phyloP scores from a whole-genome alignment of 1,140 invertebrate genomes.

The Bactericera cockerelli region DNA sequence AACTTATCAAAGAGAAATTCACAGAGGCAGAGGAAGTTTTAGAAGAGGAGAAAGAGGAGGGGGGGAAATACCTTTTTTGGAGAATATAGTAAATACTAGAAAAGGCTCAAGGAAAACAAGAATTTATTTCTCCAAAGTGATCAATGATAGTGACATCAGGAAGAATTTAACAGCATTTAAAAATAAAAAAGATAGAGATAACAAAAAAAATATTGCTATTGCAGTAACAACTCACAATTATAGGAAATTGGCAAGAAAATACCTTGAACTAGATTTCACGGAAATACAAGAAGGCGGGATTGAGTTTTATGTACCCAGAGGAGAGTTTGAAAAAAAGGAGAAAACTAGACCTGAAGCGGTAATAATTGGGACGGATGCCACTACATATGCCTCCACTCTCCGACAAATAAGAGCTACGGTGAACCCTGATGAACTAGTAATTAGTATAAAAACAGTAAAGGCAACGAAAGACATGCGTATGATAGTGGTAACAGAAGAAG shows the following conservation, averaged over 20 bases:
- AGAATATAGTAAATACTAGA: background rate
- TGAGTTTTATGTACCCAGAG: background rate
- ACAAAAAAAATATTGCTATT: background rate
- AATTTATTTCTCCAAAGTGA: background rate
- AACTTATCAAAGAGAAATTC: background rate
- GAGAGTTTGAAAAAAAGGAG: background rate
- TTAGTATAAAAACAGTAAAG: background rate
- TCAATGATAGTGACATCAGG: background rate
- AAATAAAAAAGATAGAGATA: background rate
- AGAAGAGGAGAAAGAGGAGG: background rate
- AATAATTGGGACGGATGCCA: background rate
- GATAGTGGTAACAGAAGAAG: background rate
- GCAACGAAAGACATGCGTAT: background rate
- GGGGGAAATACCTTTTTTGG: background rate
- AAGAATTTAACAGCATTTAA: background rate
- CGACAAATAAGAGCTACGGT: background rate
- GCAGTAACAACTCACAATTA: background rate
- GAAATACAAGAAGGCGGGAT: slow-evolving; percentile 16
- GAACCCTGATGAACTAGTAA: background rate
- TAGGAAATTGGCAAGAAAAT: background rate
- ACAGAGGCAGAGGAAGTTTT: background rate
- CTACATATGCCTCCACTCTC: background rate
- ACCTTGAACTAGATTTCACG: background rate
- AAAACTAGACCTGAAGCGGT: background rate
- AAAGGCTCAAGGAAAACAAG: slow-evolving; percentile 3